These are phyloP conservation scores for Percina caprodes DNA, from an alignment of 2,113 vertebrate genomes.

Conservation along the genomic window DNA sequence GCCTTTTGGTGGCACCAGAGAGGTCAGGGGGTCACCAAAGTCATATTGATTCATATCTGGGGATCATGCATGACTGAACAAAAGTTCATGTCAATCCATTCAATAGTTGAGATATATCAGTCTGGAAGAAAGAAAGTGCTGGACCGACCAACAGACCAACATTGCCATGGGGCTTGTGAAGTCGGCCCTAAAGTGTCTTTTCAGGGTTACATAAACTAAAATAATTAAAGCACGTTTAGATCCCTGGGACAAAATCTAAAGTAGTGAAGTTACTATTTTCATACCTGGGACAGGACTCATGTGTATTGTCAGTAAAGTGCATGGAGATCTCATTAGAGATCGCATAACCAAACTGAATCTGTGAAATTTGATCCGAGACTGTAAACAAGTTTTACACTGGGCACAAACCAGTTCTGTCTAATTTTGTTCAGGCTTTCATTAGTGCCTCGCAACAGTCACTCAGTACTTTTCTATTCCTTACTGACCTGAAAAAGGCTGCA, in stretches of 20 bases:
- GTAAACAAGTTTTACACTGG: slow-evolving; percentile 11
- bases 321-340: neutral
- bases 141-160: neutral
- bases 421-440: slow-evolving; percentile 53
- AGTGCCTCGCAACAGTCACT: neutral
- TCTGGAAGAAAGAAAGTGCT: neutral
- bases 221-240: neutral
- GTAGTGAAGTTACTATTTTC: neutral
- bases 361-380: slow-evolving; percentile 47
- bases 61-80: neutral
- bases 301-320: neutral
- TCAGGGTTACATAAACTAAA: neutral
- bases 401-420: slow-evolving; percentile 69
- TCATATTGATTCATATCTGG: neutral
- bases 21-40: neutral
- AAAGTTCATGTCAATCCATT: neutral
- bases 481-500: neutral
- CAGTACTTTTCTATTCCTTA: slow-evolving; percentile 58
- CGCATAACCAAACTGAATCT: slow-evolving; percentile 36
- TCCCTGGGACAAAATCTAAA: neutral
- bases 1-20: neutral
- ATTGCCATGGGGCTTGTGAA: neutral
- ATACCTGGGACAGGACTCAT: neutral
- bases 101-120: neutral
- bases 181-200: neutral